Evolutionary conservation across 2,113 vertebrate species (phyloP), one percentile per base, ranked within the genome.

Genomic region (Nicator chloris): DNA sequence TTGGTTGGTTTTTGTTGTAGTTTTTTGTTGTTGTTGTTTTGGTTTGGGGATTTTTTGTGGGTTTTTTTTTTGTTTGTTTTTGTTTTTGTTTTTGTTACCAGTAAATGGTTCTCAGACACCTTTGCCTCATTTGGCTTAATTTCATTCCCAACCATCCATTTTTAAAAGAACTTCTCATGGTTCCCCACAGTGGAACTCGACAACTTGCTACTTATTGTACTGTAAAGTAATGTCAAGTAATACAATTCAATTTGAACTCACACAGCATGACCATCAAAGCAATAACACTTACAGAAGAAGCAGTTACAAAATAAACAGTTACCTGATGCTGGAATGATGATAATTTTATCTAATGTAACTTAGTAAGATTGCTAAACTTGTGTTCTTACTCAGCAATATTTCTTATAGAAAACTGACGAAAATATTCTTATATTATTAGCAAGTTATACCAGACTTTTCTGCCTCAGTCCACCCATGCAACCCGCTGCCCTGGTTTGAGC

Each of bases 81-180:
- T 54, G 20, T 21, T 33, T 27, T 68, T 47, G 3, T n/a, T 47
- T 44, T 35, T 57, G 6, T 47, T 30, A 31, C 13, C 10, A 61
- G 6, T 39, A 39, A 49, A 49, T 11, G 7, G 16, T 61, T 50
- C 22, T 61, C 22, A 63, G 6, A 51, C n/a, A 21, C 35, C 10
- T 63, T 51, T 28, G 13, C 31, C 31, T 53, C 2, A 0, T 64
- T 53, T 53, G 31, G 31, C 24, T 42, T 53, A 35, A 64, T 64
- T 64, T 42, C 9, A 0, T 44, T 79, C 47, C 39, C 8, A 11
- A 53, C 31, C 31, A 64, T 35, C 24, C 23, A 28, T 19, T 79
- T 40, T 65, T 35, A 44, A 44, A 53, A 53, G 15, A 53, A 44
- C 19, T 64, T 23, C 31, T 53, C 3, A 1, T 0, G 0, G 14